Base-by-base conservation (phyloP, 2,888 invertebrate genomes). In the Acronicta leporina region DNA sequence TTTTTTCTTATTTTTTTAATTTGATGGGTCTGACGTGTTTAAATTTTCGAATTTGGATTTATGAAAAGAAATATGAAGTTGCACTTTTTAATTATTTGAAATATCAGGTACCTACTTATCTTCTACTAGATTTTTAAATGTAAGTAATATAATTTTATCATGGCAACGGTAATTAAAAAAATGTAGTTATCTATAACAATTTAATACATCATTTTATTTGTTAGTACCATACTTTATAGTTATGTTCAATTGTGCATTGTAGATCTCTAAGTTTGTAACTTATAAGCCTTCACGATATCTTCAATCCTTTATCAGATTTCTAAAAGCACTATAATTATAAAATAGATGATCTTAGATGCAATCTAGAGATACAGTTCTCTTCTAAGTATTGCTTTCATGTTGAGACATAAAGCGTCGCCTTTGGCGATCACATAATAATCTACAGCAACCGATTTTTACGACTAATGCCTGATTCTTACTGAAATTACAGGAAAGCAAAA, bases 371-470 rank as follows among this genome's bases (percentile, higher is more conserved):
- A 64, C 47, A 58, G 57, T 64, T 70, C 57, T 63, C 50, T 64
- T 65, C 65, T 30, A 7, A 52, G 72, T 53, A 65, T 13, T 38
- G 42, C 43, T 40, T 51, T 66, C 46, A 40, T 60, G 71, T 71
- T 60, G 66, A 69, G 72, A 69, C 72, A 44, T 71, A 55, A 56
- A 41, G 4, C 7, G 41, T 16, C 1, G 52, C 68, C 72, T 69
- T 71, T 71, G 67, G 72, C 72, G 68, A 56, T 43, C 15, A 15
- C 25, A 54, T 59, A 53, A 35, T 60, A 56, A 44, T 53, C 40
- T 65, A n/a, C 30, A 50, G 14, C 42, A 15, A 52, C 41, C 20
- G 20, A 40, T 35, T 16, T 72, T 75, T 50, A 75, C 60, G 76
- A 68, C 57, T 56, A 35, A 35, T 13, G 35, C 11, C 6, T 35